Evolutionary conservation across 2,113 vertebrate species (phyloP).

Genomic region (Salvelinus fontinalis): DNA sequence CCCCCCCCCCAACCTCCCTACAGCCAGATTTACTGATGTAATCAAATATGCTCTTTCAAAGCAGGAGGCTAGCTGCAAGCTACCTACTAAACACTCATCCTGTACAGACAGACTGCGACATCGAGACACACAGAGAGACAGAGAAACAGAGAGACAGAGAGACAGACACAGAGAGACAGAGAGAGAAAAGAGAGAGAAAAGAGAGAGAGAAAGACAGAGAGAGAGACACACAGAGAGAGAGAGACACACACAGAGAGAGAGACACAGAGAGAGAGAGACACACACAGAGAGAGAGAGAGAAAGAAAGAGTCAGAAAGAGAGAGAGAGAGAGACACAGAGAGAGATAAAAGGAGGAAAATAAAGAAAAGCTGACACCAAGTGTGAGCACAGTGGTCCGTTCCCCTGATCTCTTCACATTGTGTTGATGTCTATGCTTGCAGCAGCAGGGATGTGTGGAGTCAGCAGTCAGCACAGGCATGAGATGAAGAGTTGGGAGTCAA

Average conservation of each 20-base stretch:
- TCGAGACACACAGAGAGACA: no score
- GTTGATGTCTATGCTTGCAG: constrained; percentile 53
- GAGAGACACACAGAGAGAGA: not conserved
- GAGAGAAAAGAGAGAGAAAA: no score
- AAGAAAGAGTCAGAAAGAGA: no score
- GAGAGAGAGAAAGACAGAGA: no score
- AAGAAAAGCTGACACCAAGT: constrained; percentile 16
- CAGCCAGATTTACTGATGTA: constrained; percentile 6
- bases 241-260: no score
- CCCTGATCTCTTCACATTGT: constrained; percentile 34
- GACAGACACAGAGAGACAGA: not conserved
- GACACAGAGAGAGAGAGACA: no score
- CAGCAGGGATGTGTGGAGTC: constrained; percentile 44
- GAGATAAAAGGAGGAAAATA: not conserved
- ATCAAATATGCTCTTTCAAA: constrained; percentile 44
- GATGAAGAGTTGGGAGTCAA: constrained; percentile 25
- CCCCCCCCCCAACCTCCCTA: not conserved
- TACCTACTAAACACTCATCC: constrained; percentile 8
- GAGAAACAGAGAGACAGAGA: no score
- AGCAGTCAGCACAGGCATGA: constrained; percentile 40
- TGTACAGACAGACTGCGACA: constrained; percentile 4
- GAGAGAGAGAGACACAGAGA: constrained; percentile 1
- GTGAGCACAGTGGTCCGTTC: not conserved
- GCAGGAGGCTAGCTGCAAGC: not conserved
- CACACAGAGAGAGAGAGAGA: no score